phyloP scores from a whole-genome alignment of 2,888 invertebrate species.

The Piscicola geometra region DNA sequence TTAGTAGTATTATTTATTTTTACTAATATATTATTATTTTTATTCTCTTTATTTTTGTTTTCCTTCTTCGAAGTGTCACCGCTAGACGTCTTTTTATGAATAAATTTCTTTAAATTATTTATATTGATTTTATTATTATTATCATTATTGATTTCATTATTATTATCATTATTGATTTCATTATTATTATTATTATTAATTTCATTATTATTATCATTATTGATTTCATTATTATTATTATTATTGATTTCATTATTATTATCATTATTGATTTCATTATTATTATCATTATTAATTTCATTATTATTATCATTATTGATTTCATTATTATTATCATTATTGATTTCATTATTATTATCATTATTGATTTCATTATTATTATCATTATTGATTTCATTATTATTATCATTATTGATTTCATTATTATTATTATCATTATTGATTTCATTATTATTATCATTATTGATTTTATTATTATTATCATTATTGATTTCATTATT shows the following conservation, averaged over 20 bases:
- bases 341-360: neutral
- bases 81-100: too few relatives aligned
- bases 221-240: too few relatives aligned
- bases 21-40: too few relatives aligned
- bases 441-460: constrained; percentile 11
- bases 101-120: neutral
- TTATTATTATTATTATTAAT: neutral
- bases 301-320: constrained; percentile 13
- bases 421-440: constrained; percentile 25
- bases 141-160: neutral
- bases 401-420: too few relatives aligned
- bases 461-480: constrained; percentile 4
- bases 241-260: too few relatives aligned
- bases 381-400: too few relatives aligned
- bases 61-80: too few relatives aligned
- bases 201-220: neutral
- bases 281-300: constrained; percentile 21
- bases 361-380: neutral
- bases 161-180: neutral
- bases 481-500: neutral
- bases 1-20: neutral
- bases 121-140: constrained; percentile 25
- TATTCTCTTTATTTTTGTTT: too few relatives aligned
- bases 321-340: constrained; percentile 1
- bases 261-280: neutral